Base-by-base conservation (phyloP, 2,113 vertebrate genomes). In the Jacana jacana region DNA sequence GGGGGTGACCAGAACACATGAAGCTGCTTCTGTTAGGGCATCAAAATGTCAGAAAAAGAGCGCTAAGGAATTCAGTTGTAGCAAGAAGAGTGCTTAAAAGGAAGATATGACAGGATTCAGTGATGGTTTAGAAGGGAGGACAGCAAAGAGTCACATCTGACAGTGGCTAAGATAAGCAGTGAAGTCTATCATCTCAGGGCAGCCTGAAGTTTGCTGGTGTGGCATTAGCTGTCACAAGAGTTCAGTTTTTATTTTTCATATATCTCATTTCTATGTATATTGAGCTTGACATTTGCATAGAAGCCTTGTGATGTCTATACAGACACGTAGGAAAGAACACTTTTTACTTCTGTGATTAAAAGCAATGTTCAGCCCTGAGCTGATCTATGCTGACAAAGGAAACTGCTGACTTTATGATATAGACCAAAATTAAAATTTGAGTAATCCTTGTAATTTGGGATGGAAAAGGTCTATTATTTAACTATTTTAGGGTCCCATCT, bases 231-330 rank as follows among this genome's bases (percentile, higher is more conserved):
- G 90, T 90, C 88, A 92, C 19, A 82, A 64, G 64, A 66, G 31
- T 68, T 95, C 90, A 95, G 48, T 23, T 92, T 93, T 95, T 93
- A 33, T 86, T 94, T 92, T 81, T 55, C 49, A 20, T 93, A 37
- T 35, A 61, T 60, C 27, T 6, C 60, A 75, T 91, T 94, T 88
- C 46, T 88, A 39, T 81, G 71, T 91, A 35, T 63, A 94, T 78
- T 35, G 55, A 75, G 42, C 85, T 60, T 96, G 95, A 86, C 90
- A 86, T 96, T 95, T 93, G 68, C 76, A 96, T 90, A 88, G 81
- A 96, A 91, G 27, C 63, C 76, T 75, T 94, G 60, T 89, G 76
- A 83, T 60, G 39, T 68, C 88, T 93, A 48, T 68, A 68, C 69
- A 96, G 88, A 60, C 69, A 68, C 0, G 1, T 20, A 93, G 75